Evolutionary conservation across 1,140 invertebrate species (phyloP).

Genomic region (Drosophila triauraria): DNA sequence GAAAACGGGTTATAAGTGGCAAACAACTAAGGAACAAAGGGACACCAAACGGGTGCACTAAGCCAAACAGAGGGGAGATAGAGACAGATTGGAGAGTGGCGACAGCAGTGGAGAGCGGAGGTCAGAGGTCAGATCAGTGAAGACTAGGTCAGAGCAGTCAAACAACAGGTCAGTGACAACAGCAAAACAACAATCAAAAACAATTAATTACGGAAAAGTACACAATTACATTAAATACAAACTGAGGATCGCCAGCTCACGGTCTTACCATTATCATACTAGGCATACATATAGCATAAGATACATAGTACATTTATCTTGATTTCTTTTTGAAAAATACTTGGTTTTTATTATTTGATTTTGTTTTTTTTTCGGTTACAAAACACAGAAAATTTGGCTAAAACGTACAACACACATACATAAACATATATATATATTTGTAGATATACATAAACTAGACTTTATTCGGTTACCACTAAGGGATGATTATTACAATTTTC

Average conservation of each 20-base stretch:
- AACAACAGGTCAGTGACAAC: conserved; percentile 45
- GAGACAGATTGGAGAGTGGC: conserved; percentile 18
- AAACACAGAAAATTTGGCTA: conserved; percentile 80
- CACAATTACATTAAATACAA: conserved; percentile 33
- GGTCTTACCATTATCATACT: conserved; percentile 51
- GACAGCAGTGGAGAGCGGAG: conserved; percentile 32
- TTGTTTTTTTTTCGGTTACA: conserved; percentile 64
- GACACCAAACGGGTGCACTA: conserved; percentile 28
- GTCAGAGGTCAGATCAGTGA: conserved; percentile 34
- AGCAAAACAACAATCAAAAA: conserved; percentile 47
- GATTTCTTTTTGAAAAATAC: conserved; percentile 61
- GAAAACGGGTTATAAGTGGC: conserved; percentile 8
- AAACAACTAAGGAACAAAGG: conserved; percentile 24
- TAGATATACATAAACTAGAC: conserved; percentile 64
- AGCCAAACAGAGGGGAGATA: conserved; percentile 29
- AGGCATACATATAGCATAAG: conserved; percentile 52
- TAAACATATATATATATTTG: conserved; percentile 64
- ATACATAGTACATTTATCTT: conserved; percentile 44
- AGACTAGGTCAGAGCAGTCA: conserved; percentile 47
- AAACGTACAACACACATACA: conserved; percentile 78
- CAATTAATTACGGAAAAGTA: conserved; percentile 8
- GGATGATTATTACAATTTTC: conserved; percentile 63
- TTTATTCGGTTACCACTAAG: conserved; percentile 69
- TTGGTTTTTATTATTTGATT: conserved; percentile 40
- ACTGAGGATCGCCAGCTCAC: conserved; percentile 49